Percentiles rank a stretch among this genome's conserved stretches.
These are phyloP conservation scores for Plebejus argus DNA, from an alignment of 2,888 invertebrate genomes.

Conservation along the genomic window DNA sequence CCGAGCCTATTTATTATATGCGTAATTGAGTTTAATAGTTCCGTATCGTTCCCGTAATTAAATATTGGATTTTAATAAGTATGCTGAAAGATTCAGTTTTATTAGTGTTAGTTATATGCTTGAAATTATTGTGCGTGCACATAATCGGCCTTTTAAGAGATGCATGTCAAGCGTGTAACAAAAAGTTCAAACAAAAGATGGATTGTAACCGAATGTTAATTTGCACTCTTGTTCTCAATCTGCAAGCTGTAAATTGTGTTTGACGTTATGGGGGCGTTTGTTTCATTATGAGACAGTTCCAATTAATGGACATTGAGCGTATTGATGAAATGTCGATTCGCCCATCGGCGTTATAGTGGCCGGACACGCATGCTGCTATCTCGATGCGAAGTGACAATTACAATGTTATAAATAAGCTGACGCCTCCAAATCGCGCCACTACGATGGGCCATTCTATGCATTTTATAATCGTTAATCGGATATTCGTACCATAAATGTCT, in stretches of 20 bases:
- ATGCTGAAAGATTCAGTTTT: not conserved
- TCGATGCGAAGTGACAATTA: constrained; percentile 52
- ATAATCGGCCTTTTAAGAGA: not conserved
- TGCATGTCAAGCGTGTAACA: not conserved
- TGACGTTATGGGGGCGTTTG: constrained; percentile 36
- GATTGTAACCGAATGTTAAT: not conserved
- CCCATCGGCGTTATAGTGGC: constrained; percentile 54
- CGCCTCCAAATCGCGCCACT: constrained; percentile 49
- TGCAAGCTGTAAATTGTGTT: constrained; percentile 24
- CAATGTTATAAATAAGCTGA: constrained; percentile 52
- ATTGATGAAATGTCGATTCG: constrained; percentile 53
- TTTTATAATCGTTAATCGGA: constrained; percentile 45
- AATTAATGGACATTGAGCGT: constrained; percentile 39
- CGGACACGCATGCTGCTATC: constrained; percentile 61
- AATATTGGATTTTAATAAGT: constrained; percentile 10
- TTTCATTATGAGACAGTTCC: constrained; percentile 40
- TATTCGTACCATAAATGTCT: constrained; percentile 37
- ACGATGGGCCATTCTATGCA: constrained; percentile 43
- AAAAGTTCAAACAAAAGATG: not conserved
- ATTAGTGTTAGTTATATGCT: not conserved
- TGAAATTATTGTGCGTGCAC: not conserved
- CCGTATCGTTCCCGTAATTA: constrained; percentile 25
- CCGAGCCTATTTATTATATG: constrained; percentile 26
- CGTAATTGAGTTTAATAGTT: constrained; percentile 29
- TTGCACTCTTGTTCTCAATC: constrained; percentile 10